Base-by-base conservation (phyloP, 2,888 invertebrate species). In the Sesamia inferens region DNA sequence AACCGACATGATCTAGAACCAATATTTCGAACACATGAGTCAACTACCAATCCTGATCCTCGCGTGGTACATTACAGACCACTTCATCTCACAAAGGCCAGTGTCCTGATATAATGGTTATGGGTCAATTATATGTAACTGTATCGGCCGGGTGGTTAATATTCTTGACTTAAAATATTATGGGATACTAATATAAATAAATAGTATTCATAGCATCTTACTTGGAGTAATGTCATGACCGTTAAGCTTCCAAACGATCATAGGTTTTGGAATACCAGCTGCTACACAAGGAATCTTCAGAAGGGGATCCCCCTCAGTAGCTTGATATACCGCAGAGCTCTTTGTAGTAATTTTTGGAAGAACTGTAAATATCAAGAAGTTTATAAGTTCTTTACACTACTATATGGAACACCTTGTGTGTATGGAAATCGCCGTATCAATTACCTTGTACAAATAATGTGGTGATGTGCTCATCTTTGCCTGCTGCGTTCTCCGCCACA, bases 201-300 rank as follows among this genome's bases (percentile, higher is more conserved):
- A 51, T 0, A 59, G 51, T 51, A 44, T 54, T 6, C n/a, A n/a
- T n/a, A n/a, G n/a, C n/a, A 31, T 1, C 80, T 74, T 77, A 81
- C 80, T 74, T 74, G 57, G 54, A 39, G 44, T 51, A 16, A 81
- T 77, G 6, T 5, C 5, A 31, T 8, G 73, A 11, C 74, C 71
- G 5, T 69, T 39, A n/a, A 72, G 1, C 39, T 31, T 82, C 85
- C 85, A 85, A 44, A 57, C 68, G 7, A 83, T 76, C 4, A 7
- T 54, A 55, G 85, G 85, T 39, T 73, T 79, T 5, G 85, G 85
- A 0, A 67, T 13, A 59, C 85, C 85, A 4, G 58, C 51, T 42
- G 79, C 72, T 11, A 22, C 39, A 57, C 85, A 85, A 42, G 81
- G 79, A 11, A 85, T 76, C 19, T 2, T 81, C 47, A 85, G 59